Evolutionary conservation across 2,797 vertebrate genomes (phyloP).

Genomic region (Cynopterus sphinx): DNA sequence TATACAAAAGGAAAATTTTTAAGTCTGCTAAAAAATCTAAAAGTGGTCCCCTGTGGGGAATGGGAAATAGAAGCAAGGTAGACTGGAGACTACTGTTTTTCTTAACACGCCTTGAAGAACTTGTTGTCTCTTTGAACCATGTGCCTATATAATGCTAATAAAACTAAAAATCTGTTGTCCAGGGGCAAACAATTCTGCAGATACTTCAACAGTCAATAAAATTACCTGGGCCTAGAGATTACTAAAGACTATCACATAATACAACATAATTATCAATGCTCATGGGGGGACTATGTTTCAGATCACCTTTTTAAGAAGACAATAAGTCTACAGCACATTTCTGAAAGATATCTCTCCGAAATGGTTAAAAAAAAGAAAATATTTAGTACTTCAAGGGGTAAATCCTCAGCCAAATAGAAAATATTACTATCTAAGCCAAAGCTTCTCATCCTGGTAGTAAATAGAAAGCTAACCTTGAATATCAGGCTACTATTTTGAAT

Average conservation of each 20-base stretch:
- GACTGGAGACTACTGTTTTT: neutral
- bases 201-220: neutral
- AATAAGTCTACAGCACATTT: neutral
- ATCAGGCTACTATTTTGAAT: neutral
- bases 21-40: neutral
- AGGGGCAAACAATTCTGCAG: neutral
- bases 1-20: neutral
- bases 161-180: neutral
- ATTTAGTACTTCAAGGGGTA: neutral
- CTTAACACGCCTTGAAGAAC: neutral
- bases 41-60: neutral
- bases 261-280: neutral
- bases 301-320: constrained; percentile 31
- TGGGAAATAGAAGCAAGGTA: neutral
- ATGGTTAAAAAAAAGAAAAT: neutral
- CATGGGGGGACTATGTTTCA: neutral
- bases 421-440: neutral
- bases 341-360: neutral
- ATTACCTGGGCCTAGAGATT: neutral
- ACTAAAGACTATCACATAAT: neutral
- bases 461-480: neutral
- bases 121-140: neutral
- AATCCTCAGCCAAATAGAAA: constrained; percentile 16
- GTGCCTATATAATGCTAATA: neutral
- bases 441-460: neutral